Evolutionary conservation across 23 tunicate genomes (phyloP), one percentile per base, ranked within the genome.

Genomic region (Phallusia fumigata): DNA sequence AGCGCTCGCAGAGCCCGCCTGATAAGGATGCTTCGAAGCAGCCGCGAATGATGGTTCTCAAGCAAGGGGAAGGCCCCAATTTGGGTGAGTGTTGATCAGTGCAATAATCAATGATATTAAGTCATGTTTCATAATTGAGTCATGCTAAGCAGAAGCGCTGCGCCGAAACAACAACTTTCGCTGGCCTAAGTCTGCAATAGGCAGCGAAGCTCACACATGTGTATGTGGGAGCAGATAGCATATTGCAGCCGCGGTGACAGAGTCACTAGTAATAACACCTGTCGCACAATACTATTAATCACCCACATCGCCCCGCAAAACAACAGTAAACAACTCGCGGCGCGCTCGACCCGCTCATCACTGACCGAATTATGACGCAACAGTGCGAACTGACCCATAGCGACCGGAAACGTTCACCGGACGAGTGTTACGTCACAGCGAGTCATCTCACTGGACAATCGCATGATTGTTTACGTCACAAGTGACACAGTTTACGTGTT

Each of bases 31-130:
- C 64, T 6, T 19, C 35, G 35, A 94, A 94, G 76, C 82, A 79
- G 31, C 98, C 91, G 0, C 76, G 90, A 24, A 94, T 94, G 98
- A 32, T 94, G 76, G 88, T 89, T 36, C 80, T 94, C 35, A 89
- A 94, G 64, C 90, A 86, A 77, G 98, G 98, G n/a, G 95, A 94
- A 35, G 98, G 98, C 32, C 98, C 98, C 36, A 72, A 53, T 30
- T 65, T 94, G 79, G 91, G 98, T 94, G 65, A 8, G 78, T 74
- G 64, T 65, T 19, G 35, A 0, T 65, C 36, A 6, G 28, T 40
- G 47, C 10, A 40, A 40, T 10, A 40, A 40, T 40, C 10, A n/a
- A 40, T 40, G 8, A 40, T 3, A 10, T 40, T 40, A 40, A 40
- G 47, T 40, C 47, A 40, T 40, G 10, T 40, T 40, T 40, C 10